phyloP scores from a whole-genome alignment of 1,140 invertebrate genomes.

The Trypoxylus dichotomus region DNA sequence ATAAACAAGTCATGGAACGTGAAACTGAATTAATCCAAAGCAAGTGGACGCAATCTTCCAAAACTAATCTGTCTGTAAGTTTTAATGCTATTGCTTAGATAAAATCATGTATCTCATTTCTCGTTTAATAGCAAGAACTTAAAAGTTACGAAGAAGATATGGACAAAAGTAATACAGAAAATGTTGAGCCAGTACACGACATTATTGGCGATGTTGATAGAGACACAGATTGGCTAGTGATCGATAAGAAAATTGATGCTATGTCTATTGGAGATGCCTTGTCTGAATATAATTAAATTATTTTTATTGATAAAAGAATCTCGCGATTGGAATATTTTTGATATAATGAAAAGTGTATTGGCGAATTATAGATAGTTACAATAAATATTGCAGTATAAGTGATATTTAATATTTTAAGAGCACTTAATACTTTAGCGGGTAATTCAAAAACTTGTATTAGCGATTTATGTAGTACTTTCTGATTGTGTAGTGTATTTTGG shows the following conservation, averaged over 20 bases:
- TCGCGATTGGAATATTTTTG: neutral
- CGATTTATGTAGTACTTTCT: too few species aligned
- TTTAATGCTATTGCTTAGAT: neutral
- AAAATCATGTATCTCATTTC: neutral
- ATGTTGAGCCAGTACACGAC: neutral
- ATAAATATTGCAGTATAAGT: too few species aligned
- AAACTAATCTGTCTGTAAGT: slow-evolving; percentile 21
- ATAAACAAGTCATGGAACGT: slow-evolving; percentile 57
- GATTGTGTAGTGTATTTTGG: too few species aligned
- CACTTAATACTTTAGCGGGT: slow-evolving; percentile 11
- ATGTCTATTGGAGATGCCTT: neutral
- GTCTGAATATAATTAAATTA: neutral
- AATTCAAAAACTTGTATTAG: too few species aligned
- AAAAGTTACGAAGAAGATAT: neutral
- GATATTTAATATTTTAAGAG: neutral
- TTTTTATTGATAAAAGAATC: neutral
- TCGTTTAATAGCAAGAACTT: neutral
- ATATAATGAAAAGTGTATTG: neutral
- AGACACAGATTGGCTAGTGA: slow-evolving; percentile 28
- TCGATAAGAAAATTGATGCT: slow-evolving; percentile 20
- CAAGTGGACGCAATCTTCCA: neutral
- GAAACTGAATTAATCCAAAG: slow-evolving; percentile 36
- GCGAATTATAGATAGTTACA: too few species aligned
- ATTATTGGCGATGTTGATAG: neutral
- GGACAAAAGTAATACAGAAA: neutral